Percentiles rank a stretch among this genome's conserved stretches.
phyloP scores from a whole-genome alignment of 1,140 invertebrate genomes.

The Lasioglossum albipes region DNA sequence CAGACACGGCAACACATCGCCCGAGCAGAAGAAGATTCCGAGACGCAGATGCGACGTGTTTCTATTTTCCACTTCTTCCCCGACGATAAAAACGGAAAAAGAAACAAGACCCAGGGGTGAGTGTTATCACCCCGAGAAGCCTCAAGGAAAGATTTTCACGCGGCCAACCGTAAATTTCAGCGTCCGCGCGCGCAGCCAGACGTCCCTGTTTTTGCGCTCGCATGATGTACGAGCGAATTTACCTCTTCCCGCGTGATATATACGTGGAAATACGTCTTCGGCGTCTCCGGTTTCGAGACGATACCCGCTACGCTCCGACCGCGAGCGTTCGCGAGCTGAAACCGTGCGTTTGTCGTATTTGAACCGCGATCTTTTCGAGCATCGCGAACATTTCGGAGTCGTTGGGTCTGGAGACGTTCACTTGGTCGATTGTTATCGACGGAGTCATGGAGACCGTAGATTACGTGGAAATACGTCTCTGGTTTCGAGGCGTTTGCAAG shows the following conservation, averaged over 20 bases:
- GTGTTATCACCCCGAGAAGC: conserved; percentile 7
- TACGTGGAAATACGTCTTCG: conserved; percentile 16
- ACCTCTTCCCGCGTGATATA: conserved; percentile 13
- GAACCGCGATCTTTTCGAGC: too few species aligned
- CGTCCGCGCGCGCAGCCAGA: conserved; percentile 3
- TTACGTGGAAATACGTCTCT: too few species aligned
- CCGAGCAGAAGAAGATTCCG: background rate
- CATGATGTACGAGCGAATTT: conserved; percentile 30
- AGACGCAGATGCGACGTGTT: background rate
- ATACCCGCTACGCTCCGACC: background rate
- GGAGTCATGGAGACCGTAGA: too few species aligned
- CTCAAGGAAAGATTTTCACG: conserved; percentile 1
- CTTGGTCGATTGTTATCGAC: too few species aligned
- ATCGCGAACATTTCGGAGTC: too few species aligned
- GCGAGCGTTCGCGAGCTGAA: background rate
- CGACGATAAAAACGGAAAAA: background rate
- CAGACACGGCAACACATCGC: background rate
- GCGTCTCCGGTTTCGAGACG: background rate
- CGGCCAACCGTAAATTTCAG: conserved; percentile 34
- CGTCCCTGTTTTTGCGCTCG: conserved; percentile 32
- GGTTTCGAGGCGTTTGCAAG: background rate
- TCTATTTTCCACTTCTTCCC: background rate
- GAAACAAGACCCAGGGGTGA: conserved; percentile 6
- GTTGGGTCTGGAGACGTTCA: too few species aligned
- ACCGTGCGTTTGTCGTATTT: background rate